Evolutionary conservation across 2,888 invertebrate genomes (phyloP), one percentile per base, ranked within the genome.

Genomic region (Philereme vetulata): DNA sequence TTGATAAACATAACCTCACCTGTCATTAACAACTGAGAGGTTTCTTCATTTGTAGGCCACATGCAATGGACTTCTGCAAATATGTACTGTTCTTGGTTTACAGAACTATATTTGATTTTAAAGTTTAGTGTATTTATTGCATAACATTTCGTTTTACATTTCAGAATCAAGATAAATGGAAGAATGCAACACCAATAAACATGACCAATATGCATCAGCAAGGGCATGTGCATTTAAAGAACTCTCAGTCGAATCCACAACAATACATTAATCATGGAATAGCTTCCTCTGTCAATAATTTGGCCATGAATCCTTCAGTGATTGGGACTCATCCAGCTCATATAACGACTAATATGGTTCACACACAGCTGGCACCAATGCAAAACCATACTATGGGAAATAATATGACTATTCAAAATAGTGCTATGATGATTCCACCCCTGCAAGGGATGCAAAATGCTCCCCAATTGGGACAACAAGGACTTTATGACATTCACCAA

Each of bases 141-240:
- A 10, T 36, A 5, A 4, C 4, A 10, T 60, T 43, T 43, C 6
- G 5, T 44, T 36, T 52, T 44, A 36, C 7, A 72, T 94, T 95
- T 60, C 93, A 96, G 96, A 96, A 94, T 88, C 96, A 95, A 86
- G 96, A 96, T 91, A 97, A 96, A 93, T 97, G 96, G 96, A 96
- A 96, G 85, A 96, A 95, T 87, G 93, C 95, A 82, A 90, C 95
- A 77, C 83, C 94, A 81, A 88, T 92, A 46, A 80, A 84, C 81
- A 93, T 90, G 91, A 90, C 88, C 87, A 94, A 88, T 79, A 93
- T 88, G 92, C 94, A 92, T 78, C 84, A 93, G 72, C 93, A 94
- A 82, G 93, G 93, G 72, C 80, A 88, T 84, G 78, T 93, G 53
- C 91, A 86, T 64, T 74, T 92, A 64, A 92, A 91, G 78, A 81